phyloP scores from a whole-genome alignment of 2,888 invertebrate genomes.

The Autographa pulchrina region DNA sequence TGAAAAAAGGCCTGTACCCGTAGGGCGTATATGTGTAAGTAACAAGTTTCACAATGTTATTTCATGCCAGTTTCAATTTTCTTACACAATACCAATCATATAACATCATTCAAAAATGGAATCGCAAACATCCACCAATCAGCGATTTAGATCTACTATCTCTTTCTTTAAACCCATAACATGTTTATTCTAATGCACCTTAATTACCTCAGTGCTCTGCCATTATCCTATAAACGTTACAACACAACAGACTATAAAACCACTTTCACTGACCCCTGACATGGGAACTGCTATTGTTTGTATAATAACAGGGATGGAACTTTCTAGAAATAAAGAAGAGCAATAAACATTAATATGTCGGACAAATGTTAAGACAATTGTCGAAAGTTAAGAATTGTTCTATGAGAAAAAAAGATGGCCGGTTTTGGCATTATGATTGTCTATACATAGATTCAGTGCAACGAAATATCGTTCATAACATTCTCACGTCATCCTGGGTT shows the following conservation, averaged over 20 bases:
- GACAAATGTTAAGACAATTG: background rate
- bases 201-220: background rate
- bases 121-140: too few relatives aligned
- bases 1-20: too few relatives aligned
- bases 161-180: background rate
- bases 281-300: slow-evolving; percentile 41
- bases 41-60: too few relatives aligned
- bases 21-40: too few relatives aligned
- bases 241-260: slow-evolving; percentile 22
- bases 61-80: too few relatives aligned
- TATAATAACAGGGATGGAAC: slow-evolving; percentile 21
- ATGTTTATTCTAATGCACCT: background rate
- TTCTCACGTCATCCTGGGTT: too few relatives aligned
- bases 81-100: too few relatives aligned
- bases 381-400: background rate
- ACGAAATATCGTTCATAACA: too few relatives aligned
- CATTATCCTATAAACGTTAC: background rate
- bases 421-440: too few relatives aligned
- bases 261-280: slow-evolving; percentile 50
- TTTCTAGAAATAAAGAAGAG: slow-evolving; percentile 33
- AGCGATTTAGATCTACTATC: too few relatives aligned
- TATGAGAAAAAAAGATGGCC: background rate
- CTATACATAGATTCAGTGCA: too few relatives aligned
- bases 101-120: too few relatives aligned
- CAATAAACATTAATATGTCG: background rate